Evolutionary conservation across 2,797 vertebrate species (phyloP).

Genomic region (Carduelis carduelis): DNA sequence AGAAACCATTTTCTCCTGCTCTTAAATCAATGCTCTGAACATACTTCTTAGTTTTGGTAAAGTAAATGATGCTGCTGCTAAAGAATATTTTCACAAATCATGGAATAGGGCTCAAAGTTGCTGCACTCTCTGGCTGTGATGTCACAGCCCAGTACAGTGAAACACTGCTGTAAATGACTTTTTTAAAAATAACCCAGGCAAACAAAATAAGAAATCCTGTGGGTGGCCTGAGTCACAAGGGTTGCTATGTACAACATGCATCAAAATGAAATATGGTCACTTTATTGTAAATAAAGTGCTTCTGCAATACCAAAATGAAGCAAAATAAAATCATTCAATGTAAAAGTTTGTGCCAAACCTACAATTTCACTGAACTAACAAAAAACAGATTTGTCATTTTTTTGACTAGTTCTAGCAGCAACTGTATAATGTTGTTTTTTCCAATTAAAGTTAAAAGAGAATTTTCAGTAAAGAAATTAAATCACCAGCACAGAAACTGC

Average conservation of each 20-base stretch:
- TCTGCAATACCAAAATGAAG: not conserved
- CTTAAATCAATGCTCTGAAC: not conserved
- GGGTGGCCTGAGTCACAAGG: not conserved
- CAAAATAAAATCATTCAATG: not conserved
- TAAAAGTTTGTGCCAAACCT: not conserved
- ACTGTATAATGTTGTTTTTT: not conserved
- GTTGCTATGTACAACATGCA: not conserved
- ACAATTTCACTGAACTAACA: not conserved
- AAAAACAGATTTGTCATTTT: not conserved
- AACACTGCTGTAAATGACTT: conserved; percentile 72
- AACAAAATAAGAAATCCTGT: not conserved
- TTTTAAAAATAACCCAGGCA: conserved; percentile 69
- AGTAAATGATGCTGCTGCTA: conserved; percentile 71
- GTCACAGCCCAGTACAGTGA: conserved; percentile 72
- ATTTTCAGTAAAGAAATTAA: not conserved
- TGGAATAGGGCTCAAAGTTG: conserved; percentile 77
- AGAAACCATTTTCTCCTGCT: not conserved
- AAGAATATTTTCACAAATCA: conserved; percentile 79
- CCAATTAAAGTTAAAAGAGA: not conserved
- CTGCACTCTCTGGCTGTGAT: conserved; percentile 74
- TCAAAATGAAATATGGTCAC: not conserved
- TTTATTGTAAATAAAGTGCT: not conserved
- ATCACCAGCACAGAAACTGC: not conserved
- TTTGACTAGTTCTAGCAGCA: not conserved
- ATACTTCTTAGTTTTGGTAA: conserved; percentile 74